Conservation (phyloP, 2,888 invertebrate genomes). For the Synanthedon vespiformis region DNA sequence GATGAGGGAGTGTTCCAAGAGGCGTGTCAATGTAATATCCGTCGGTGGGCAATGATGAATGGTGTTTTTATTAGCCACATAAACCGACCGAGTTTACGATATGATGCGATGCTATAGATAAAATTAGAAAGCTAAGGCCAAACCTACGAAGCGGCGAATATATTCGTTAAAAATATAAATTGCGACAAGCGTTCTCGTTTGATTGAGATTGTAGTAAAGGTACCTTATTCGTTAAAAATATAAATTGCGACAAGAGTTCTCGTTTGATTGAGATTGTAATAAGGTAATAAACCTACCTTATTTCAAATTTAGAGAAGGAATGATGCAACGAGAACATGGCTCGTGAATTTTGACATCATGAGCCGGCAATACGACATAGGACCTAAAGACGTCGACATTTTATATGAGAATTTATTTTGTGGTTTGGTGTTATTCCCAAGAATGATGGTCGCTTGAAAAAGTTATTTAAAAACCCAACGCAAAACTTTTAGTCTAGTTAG, state of each 20-base stretch:
- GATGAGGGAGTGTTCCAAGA: conserved; percentile 32
- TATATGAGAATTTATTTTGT: too few species aligned
- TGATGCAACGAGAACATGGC: too few species aligned
- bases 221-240: not conserved
- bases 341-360: too few species aligned
- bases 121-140: conserved; percentile 18
- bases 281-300: conserved; percentile 9
- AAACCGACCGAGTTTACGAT: conserved; percentile 3
- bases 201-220: conserved; percentile 7
- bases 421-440: too few species aligned
- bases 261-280: conserved; percentile 6
- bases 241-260: too few species aligned
- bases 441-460: too few species aligned
- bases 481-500: too few species aligned
- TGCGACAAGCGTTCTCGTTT: too few species aligned
- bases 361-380: too few species aligned
- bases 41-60: conserved; percentile 53
- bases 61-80: conserved; percentile 44
- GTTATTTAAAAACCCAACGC: too few species aligned
- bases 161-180: not conserved
- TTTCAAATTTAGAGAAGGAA: too few species aligned
- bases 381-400: too few species aligned
- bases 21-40: conserved; percentile 66
- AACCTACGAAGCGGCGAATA: not conserved
- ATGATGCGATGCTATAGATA: conserved; percentile 21